A percentile compares a stretch with the other conserved stretches of the same genome.
phyloP scores from a whole-genome alignment of 2,888 invertebrate species.

The Strigamia transsilvanica region DNA sequence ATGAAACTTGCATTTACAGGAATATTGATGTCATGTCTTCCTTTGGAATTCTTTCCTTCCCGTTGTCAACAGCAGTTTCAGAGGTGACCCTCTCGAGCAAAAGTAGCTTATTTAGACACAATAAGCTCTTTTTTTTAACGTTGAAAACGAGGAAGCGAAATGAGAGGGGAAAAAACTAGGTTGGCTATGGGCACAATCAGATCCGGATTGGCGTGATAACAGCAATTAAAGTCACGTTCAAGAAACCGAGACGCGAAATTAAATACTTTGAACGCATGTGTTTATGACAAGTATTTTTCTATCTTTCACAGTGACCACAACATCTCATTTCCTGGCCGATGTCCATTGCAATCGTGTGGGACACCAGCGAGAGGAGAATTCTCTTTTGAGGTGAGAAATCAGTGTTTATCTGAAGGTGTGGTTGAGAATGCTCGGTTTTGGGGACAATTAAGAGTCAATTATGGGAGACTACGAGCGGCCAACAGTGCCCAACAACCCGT shows the following conservation, averaged over 20 bases:
- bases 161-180: not conserved
- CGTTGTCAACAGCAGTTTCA: too few species aligned
- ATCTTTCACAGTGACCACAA: slow-evolving; percentile 16
- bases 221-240: slow-evolving; percentile 34
- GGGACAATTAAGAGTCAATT: slow-evolving; percentile 45
- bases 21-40: too few species aligned
- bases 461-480: slow-evolving; percentile 1
- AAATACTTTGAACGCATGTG: not conserved
- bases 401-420: slow-evolving; percentile 21
- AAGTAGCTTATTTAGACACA: too few species aligned
- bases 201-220: slow-evolving; percentile 35
- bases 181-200: not conserved
- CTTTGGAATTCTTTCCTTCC: too few species aligned
- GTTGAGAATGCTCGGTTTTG: slow-evolving; percentile 1
- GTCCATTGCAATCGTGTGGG: not conserved
- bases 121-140: not conserved
- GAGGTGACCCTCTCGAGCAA: too few species aligned
- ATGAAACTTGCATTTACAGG: too few species aligned
- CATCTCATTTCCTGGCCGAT: slow-evolving; percentile 1
- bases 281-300: not conserved
- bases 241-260: slow-evolving; percentile 6
- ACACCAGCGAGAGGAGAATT: slow-evolving; percentile 15
- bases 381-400: slow-evolving; percentile 36
- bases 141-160: slow-evolving; percentile 11
- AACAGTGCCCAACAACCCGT: slow-evolving; percentile 15